Evolutionary conservation across 37 sponge, comb jelly and placozoan species (phyloP).

Genomic region (Mnemiopsis leidyi): DNA sequence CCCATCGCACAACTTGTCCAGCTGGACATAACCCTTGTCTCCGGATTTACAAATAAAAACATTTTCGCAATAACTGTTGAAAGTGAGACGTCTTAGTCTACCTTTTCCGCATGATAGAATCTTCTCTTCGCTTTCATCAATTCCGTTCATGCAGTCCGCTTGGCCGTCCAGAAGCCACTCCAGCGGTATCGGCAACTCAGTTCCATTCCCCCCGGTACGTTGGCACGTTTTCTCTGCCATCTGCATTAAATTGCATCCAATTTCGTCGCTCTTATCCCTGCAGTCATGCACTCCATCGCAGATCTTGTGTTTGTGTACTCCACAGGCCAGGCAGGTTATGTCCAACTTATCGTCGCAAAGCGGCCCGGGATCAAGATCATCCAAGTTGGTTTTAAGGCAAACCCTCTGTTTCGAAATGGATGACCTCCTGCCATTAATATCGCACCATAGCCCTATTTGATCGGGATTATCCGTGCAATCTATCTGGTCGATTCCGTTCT

Average conservation of each 20-base stretch:
- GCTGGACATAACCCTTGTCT: neutral
- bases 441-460: neutral
- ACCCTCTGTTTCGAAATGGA: neutral
- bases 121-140: neutral
- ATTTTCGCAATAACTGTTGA: neutral
- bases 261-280: neutral
- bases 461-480: neutral
- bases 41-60: neutral
- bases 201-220: neutral
- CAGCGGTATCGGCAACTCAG: neutral
- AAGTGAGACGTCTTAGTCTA: neutral
- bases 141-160: neutral
- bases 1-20: conserved; percentile 10
- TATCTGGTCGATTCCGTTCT: neutral
- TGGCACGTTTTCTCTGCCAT: neutral
- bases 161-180: neutral
- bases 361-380: neutral
- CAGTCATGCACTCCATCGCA: neutral
- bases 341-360: neutral
- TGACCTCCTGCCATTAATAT: neutral
- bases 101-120: neutral
- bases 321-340: neutral
- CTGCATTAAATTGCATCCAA: neutral
- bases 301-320: neutral
- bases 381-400: neutral